A percentile compares a stretch with the other conserved stretches of the same genome.
phyloP scores from a whole-genome alignment of 2,888 invertebrate genomes.

The Himalopsyche japonica region DNA sequence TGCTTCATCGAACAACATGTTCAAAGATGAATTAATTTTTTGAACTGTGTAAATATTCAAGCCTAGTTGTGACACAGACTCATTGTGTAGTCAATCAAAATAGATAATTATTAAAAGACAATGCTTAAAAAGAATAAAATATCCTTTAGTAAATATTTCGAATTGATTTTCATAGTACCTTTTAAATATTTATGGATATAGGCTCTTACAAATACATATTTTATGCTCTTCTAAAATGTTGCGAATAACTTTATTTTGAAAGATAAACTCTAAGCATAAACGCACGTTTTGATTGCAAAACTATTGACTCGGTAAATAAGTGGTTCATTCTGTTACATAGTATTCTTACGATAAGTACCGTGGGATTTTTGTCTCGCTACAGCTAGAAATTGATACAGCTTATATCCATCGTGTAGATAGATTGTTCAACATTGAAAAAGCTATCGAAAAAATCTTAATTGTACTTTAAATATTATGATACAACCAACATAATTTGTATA shows the following conservation, averaged over 20 bases:
- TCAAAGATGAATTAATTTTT: too few species aligned
- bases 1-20: too few species aligned
- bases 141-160: too few species aligned
- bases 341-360: neutral
- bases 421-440: neutral
- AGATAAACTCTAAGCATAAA: neutral
- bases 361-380: neutral
- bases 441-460: neutral
- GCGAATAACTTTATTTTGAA: neutral
- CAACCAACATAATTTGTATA: neutral
- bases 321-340: neutral
- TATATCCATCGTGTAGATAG: neutral
- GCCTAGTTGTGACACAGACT: too few species aligned
- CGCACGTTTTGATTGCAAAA: neutral
- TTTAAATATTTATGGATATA: too few species aligned
- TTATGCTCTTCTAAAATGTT: too few species aligned
- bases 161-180: too few species aligned
- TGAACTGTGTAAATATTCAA: too few species aligned
- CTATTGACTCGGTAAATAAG: neutral
- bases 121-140: too few species aligned
- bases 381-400: neutral
- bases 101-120: too few species aligned
- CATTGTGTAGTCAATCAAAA: too few species aligned
- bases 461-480: neutral
- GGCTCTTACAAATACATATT: too few species aligned